phyloP scores from a whole-genome alignment of 2,888 invertebrate species.

The Drosophila vallismaia region DNA sequence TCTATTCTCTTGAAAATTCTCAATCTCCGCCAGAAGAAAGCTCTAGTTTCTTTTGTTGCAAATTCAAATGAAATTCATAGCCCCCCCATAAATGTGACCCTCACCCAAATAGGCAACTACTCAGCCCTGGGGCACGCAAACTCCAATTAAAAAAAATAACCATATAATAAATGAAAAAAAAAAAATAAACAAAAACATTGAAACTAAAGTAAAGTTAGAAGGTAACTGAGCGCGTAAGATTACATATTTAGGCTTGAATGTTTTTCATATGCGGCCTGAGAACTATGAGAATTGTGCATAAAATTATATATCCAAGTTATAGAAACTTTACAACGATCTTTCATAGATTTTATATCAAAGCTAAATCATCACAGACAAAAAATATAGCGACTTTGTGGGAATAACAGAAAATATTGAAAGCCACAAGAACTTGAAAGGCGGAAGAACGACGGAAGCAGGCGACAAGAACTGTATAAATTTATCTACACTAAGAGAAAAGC shows the following conservation, averaged over 20 bases:
- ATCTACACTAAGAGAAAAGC: constrained; percentile 1
- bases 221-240: constrained; percentile 16
- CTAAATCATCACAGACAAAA: too few relatives aligned
- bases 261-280: constrained; percentile 46
- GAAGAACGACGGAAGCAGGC: constrained; percentile 52
- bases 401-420: constrained; percentile 63
- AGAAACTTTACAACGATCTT: background rate
- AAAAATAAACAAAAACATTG: background rate
- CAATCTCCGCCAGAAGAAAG: background rate
- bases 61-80: background rate
- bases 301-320: constrained; percentile 48
- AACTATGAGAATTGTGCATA: constrained; percentile 75
- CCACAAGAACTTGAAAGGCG: constrained; percentile 56
- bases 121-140: constrained; percentile 67
- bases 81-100: constrained; percentile 53
- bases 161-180: constrained; percentile 9
- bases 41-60: constrained; percentile 5
- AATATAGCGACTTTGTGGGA: constrained; percentile 46
- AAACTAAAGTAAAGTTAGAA: constrained; percentile 23
- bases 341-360: too few relatives aligned
- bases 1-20: background rate
- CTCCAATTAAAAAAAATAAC: constrained; percentile 42
- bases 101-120: constrained; percentile 65
- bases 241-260: background rate
- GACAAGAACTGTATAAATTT: constrained; percentile 47